Conservation (phyloP, 1,140 invertebrate species). For the Drosophila sturtevanti region DNA sequence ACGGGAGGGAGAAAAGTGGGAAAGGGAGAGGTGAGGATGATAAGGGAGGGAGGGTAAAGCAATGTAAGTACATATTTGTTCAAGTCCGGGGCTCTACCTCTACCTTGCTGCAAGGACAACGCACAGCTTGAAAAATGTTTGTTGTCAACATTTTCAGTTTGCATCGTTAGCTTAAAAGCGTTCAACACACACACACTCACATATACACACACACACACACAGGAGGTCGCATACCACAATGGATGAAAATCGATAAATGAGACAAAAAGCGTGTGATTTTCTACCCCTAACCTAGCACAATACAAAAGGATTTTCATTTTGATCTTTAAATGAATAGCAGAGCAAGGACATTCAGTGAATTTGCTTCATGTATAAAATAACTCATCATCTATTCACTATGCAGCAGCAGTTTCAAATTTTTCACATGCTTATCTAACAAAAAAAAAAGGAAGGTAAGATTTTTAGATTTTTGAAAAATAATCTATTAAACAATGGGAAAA, state of each 20-base stretch:
- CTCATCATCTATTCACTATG: neutral
- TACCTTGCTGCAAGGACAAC: conserved; percentile 59
- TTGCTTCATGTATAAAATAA: conserved; percentile 41
- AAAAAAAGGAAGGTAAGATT: neutral
- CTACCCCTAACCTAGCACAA: conserved; percentile 12
- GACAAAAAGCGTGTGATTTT: conserved; percentile 70
- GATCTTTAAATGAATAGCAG: conserved; percentile 52
- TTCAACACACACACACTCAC: conserved; percentile 27
- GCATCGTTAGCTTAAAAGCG: conserved; percentile 80
- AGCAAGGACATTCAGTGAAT: conserved; percentile 37
- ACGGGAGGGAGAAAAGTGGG: conserved; percentile 15
- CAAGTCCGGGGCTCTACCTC: conserved; percentile 59
- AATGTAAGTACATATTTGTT: conserved; percentile 60
- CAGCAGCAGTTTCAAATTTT: neutral
- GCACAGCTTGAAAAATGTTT: conserved; percentile 81
- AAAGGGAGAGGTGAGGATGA: conserved; percentile 14
- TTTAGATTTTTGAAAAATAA: neutral
- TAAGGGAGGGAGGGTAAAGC: conserved; percentile 14
- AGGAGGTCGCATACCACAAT: conserved; percentile 42
- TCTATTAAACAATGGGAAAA: neutral
- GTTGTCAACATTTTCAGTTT: conserved; percentile 81
- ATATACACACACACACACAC: conserved; percentile 33
- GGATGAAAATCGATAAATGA: conserved; percentile 76
- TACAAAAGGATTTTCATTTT: conserved; percentile 57
- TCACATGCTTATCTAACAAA: no score